phyloP scores from a whole-genome alignment of 2,888 invertebrate genomes.

The Yponomeuta cagnagella region DNA sequence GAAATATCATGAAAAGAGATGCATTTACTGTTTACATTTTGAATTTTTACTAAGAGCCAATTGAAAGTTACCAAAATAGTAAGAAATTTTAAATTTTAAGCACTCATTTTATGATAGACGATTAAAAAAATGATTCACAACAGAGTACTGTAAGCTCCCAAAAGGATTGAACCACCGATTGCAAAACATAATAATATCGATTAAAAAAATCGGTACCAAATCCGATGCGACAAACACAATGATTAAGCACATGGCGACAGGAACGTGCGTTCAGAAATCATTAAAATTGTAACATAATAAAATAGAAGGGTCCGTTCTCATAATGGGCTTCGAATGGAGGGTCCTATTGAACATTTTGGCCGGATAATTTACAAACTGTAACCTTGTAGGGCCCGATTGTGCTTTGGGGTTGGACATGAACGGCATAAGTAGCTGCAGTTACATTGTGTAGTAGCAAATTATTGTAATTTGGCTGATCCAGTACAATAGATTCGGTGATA shows the following conservation, averaged over 20 bases:
- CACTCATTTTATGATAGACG: neutral
- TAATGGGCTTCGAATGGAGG: constrained; percentile 65
- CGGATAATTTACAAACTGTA: constrained; percentile 59
- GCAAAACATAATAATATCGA: constrained; percentile 16
- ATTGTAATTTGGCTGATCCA: constrained; percentile 56
- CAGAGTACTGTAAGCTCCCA: neutral
- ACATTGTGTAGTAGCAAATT: constrained; percentile 57
- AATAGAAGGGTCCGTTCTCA: constrained; percentile 49
- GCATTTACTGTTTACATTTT: too few relatives aligned
- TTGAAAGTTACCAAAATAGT: too few relatives aligned
- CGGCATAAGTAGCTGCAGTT: constrained; percentile 54
- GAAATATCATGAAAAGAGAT: too few relatives aligned
- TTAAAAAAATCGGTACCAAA: constrained; percentile 26
- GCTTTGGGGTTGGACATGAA: constrained; percentile 28
- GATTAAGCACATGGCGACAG: constrained; percentile 17
- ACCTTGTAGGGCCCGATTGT: constrained; percentile 36
- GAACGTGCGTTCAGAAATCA: constrained; percentile 38
- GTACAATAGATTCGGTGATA: constrained; percentile 35
- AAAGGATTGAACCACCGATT: neutral
- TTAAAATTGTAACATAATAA: constrained; percentile 70
- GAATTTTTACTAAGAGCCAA: too few relatives aligned
- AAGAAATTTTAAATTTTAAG: too few relatives aligned
- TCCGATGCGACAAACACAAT: constrained; percentile 27
- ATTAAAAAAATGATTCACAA: neutral
- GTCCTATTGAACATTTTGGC: constrained; percentile 46